Conservation (phyloP, 2,797 vertebrate species). For the Muscicapa comitata region DNA sequence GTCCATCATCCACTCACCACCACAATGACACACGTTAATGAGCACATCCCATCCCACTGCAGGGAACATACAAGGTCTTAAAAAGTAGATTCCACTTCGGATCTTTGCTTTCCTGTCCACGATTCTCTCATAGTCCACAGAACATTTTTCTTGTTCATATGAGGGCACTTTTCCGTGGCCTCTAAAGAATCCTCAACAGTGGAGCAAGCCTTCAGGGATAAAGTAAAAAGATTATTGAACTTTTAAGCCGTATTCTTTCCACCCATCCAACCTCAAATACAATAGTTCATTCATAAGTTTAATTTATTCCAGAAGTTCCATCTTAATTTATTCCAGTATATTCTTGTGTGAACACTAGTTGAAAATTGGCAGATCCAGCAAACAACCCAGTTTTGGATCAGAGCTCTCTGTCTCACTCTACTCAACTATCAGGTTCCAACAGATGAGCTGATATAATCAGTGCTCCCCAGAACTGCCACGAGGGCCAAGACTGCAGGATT, state of each 20-base stretch:
- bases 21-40: background rate
- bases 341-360: background rate
- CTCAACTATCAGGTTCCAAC: background rate
- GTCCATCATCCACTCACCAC: background rate
- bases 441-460: background rate
- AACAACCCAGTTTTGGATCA: background rate
- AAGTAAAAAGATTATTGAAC: background rate
- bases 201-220: background rate
- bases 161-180: background rate
- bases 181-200: background rate
- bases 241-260: background rate
- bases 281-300: background rate
- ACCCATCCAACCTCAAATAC: background rate
- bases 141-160: background rate
- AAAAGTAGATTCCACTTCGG: background rate
- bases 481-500: background rate
- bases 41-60: background rate
- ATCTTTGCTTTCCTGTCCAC: background rate
- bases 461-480: accelerated
- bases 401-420: background rate
- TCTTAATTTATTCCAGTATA: background rate
- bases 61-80: background rate
- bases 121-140: background rate
- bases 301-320: background rate
- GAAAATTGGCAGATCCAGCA: background rate